These are phyloP conservation scores for Meloidogyne hapla DNA, from an alignment of 1,140 invertebrate genomes.

Conservation along the genomic window DNA sequence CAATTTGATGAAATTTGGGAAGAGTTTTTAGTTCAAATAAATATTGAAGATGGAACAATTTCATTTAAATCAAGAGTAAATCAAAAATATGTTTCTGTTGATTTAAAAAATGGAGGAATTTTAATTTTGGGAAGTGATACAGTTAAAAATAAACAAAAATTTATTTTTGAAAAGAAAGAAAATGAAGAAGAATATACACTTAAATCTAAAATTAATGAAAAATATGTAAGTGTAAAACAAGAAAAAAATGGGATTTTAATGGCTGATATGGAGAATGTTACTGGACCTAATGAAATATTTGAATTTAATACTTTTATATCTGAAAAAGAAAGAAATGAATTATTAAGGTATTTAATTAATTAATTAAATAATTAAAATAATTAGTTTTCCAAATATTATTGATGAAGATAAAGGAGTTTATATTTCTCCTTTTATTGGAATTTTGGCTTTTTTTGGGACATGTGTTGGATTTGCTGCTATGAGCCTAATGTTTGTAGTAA, in stretches of 20 bases:
- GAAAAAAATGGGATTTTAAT: background rate
- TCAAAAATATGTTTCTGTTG: conserved; percentile 5
- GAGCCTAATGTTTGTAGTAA: background rate
- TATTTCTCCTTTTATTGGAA: background rate
- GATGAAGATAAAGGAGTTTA: background rate
- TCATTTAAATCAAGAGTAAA: conserved; percentile 1
- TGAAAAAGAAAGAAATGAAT: background rate
- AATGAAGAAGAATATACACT: conserved; percentile 8
- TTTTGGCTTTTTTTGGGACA: conserved; percentile 3
- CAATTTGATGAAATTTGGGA: background rate
- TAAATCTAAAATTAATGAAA: background rate
- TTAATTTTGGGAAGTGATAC: background rate
- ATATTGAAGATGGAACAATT: background rate
- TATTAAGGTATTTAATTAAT: background rate
- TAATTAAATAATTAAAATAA: background rate
- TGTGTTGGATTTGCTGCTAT: background rate
- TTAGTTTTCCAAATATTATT: conserved; percentile 5
- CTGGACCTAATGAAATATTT: background rate
- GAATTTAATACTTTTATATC: background rate
- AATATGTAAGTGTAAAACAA: background rate
- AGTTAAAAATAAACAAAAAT: conserved; percentile 13
- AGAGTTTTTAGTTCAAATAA: background rate
- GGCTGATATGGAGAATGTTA: background rate
- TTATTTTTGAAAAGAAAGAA: background rate
- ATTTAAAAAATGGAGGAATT: background rate